These are phyloP conservation scores for Leptobrachium leishanense DNA, from an alignment of 2,113 vertebrate genomes.

Conservation along the genomic window DNA sequence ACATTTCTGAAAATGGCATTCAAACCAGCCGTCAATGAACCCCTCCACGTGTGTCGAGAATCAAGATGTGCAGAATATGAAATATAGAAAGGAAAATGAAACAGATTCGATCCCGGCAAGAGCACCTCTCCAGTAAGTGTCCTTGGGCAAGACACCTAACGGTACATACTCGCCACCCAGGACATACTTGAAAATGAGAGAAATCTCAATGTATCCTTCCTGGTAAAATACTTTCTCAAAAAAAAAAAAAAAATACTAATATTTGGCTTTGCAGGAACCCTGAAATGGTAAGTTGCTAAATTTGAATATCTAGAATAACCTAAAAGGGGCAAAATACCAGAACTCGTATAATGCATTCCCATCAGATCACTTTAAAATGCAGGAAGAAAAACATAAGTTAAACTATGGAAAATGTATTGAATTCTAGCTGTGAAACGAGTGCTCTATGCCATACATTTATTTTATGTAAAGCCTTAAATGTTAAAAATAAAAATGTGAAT, in stretches of 20 bases:
- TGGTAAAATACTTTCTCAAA: background rate
- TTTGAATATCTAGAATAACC: background rate
- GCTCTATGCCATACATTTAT: background rate
- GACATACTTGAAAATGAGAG: no score
- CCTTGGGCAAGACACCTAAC: no score
- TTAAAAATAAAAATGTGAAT: no score
- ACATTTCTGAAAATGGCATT: no score
- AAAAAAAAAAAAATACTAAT: background rate
- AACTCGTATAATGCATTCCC: constrained; percentile 16
- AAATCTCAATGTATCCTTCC: background rate
- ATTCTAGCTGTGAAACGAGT: background rate
- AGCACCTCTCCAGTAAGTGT: no score
- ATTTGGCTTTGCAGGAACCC: background rate
- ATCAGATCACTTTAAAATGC: constrained; percentile 10
- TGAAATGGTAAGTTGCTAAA: background rate
- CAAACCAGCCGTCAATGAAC: no score
- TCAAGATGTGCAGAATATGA: no score
- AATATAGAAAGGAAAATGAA: no score
- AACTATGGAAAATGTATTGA: constrained; percentile 2
- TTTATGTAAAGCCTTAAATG: background rate
- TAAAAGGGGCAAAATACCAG: background rate
- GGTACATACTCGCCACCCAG: no score
- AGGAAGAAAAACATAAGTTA: background rate
- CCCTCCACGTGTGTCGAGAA: no score
- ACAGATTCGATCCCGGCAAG: no score